Evolutionary conservation across 2,888 invertebrate species (phyloP).

Genomic region (Apodemia mormo): DNA sequence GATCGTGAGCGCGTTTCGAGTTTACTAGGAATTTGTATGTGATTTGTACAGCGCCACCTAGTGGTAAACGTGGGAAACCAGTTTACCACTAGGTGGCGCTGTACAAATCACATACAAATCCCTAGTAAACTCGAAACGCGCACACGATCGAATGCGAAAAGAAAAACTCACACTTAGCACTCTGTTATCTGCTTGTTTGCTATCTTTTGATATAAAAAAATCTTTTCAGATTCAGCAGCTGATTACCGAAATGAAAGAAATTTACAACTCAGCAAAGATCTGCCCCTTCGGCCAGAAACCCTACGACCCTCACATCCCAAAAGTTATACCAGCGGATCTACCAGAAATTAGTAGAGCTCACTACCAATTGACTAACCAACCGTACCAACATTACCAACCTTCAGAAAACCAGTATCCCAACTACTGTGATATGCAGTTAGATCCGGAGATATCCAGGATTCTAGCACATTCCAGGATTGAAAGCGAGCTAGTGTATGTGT

Average conservation of each 20-base stretch:
- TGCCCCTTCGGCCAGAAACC: slow-evolving; percentile 85
- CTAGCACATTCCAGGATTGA: slow-evolving; percentile 88
- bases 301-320: slow-evolving; percentile 64
- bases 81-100: too few relatives aligned
- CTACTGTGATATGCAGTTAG: slow-evolving; percentile 83
- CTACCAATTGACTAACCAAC: slow-evolving; percentile 56
- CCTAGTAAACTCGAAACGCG: too few relatives aligned
- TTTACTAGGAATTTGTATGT: too few relatives aligned
- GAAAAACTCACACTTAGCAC: too few relatives aligned
- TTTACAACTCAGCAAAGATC: slow-evolving; percentile 86
- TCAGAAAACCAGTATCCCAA: slow-evolving; percentile 52
- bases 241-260: slow-evolving; percentile 89
- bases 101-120: too few relatives aligned
- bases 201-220: too few relatives aligned
- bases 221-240: slow-evolving; percentile 84
- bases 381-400: slow-evolving; percentile 61
- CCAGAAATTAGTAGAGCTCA: slow-evolving; percentile 36
- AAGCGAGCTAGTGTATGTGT: slow-evolving; percentile 87
- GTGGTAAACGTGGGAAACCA: too few relatives aligned
- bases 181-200: too few relatives aligned
- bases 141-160: too few relatives aligned
- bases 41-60: too few relatives aligned
- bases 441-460: slow-evolving; percentile 84
- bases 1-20: too few relatives aligned
- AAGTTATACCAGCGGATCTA: slow-evolving; percentile 40